These are phyloP conservation scores for Ooceraea biroi DNA, from an alignment of 1,140 invertebrate species.

Conservation along the genomic window DNA sequence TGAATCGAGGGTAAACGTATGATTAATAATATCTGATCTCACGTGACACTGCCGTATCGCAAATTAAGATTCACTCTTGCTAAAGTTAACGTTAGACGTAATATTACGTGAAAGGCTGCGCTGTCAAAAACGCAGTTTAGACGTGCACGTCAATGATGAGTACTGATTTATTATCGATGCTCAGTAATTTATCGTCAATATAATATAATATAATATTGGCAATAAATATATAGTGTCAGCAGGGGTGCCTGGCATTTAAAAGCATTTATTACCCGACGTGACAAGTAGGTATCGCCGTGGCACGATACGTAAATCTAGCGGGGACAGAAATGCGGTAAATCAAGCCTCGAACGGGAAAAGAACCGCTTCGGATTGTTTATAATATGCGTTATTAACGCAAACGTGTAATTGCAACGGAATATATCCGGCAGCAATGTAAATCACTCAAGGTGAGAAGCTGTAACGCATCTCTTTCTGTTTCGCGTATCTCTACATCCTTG, in stretches of 20 bases:
- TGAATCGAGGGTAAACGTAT: too few species aligned
- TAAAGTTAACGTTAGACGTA: conserved; percentile 26
- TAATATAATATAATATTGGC: background rate
- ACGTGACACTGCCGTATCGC: background rate
- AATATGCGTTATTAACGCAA: conserved; percentile 62
- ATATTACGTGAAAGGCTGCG: background rate
- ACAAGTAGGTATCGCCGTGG: conserved; percentile 25
- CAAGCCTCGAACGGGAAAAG: conserved; percentile 1
- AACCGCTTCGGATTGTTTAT: conserved; percentile 65
- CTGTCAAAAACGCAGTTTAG: conserved; percentile 3
- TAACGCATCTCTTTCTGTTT: conserved; percentile 36
- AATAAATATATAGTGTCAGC: background rate
- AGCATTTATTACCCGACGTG: conserved; percentile 25
- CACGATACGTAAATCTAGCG: conserved; percentile 36
- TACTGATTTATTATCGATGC: conserved; percentile 63
- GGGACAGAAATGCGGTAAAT: conserved; percentile 53
- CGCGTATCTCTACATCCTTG: conserved; percentile 25
- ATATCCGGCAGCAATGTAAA: conserved; percentile 55
- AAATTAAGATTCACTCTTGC: background rate
- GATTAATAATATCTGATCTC: background rate
- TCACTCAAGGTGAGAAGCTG: conserved; percentile 58
- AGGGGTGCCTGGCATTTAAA: conserved; percentile 34
- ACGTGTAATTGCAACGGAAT: conserved; percentile 53
- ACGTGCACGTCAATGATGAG: conserved; percentile 21
- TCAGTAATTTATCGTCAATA: conserved; percentile 65